Base-by-base conservation (phyloP, 2,888 invertebrate genomes). In the Stratiomys singularior region DNA sequence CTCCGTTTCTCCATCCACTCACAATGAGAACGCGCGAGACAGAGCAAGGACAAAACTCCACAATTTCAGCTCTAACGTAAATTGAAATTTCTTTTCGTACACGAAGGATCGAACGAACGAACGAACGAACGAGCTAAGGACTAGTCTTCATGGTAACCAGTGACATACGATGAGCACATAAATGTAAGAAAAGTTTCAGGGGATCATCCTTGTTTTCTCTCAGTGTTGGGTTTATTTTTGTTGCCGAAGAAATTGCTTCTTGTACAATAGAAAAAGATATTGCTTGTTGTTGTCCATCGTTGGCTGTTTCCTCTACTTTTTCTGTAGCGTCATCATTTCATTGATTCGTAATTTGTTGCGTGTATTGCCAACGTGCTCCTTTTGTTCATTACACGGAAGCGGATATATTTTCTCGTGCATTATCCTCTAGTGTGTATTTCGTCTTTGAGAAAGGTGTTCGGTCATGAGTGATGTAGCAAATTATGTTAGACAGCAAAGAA, bases 291-390 rank as follows among this genome's bases (percentile, higher is more conserved):
- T 18, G 60, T 74, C 74, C 60, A 23, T 28, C 74, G 37, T 37
- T 5, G 37, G 60, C 30, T 69, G 47, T 47, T 44, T 21, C 37
- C 58, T 60, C 37, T 58, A 60, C 15, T 60, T 47, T 30, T 74
- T 74, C 60, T 58, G 74, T 37, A 58, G 58, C 52, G 74, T 74
- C 74, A 74, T 74, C 74, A 13, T 37, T 44, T 60, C 58, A 74
- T 74, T 74, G 74, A 74, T 74, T 74, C 37, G 74, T 58, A 60
- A 74, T 74, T 74, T 74, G 74, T 60, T 74, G 58, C 74, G 58
- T 58, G 58, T 23, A 58, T 23, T 27, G 23, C n/a, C 3, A 11
- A 7, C 44, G 27, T 25, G n/a, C 11, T 28, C 23, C 23, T 37
- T 37, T 28, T 60, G 37, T 74, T 74, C 74, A 74, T 74, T 37